These are phyloP conservation scores for Phainopepla nitens DNA, from an alignment of 2,113 vertebrate genomes.

Conservation along the genomic window DNA sequence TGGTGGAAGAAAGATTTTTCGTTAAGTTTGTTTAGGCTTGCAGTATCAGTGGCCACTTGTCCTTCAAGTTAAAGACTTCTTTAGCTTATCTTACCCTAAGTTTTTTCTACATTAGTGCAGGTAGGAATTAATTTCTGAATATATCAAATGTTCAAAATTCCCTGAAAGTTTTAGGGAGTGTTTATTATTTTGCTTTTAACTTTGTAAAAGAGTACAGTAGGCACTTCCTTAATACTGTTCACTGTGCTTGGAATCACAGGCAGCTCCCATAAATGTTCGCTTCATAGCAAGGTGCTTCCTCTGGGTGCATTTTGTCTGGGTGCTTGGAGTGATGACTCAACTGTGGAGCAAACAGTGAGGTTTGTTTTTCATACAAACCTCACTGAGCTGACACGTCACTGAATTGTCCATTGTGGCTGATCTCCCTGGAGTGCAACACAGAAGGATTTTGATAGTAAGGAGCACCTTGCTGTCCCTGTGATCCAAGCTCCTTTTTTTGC, in stretches of 20 bases:
- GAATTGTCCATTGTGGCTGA: not conserved
- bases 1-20: not conserved
- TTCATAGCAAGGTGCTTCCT: not conserved
- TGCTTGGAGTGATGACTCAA: not conserved
- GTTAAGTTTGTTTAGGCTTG: not conserved
- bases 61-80: not conserved
- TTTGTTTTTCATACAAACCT: not conserved
- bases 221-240: not conserved
- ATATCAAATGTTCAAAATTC: not conserved
- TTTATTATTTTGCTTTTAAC: not conserved
- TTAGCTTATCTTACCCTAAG: not conserved
- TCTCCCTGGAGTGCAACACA: not conserved
- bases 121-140: not conserved
- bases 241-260: not conserved
- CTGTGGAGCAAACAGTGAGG: not conserved
- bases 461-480: not conserved
- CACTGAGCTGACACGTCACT: not conserved
- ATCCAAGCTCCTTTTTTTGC: not conserved
- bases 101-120: not conserved
- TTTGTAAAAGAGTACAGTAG: not conserved
- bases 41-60: not conserved
- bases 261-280: not conserved
- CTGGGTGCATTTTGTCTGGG: not conserved
- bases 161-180: not conserved
- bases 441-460: not conserved